These are phyloP conservation scores for Corythornis leucogaster DNA, from an alignment of 2,797 vertebrate species.

Conservation along the genomic window DNA sequence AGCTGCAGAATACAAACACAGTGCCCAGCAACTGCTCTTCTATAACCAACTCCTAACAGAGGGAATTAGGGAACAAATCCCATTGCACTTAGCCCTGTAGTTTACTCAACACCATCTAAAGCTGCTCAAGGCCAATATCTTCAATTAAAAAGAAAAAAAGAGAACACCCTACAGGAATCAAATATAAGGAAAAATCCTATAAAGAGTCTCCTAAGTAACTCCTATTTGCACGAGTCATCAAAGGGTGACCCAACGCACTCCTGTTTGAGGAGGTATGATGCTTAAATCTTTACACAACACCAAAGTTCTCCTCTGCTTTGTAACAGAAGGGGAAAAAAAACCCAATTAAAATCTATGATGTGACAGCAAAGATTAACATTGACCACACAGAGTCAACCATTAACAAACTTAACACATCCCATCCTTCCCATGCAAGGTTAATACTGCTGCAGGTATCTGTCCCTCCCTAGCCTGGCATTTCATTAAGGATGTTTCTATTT, in stretches of 20 bases:
- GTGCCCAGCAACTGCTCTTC: background rate
- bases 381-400: background rate
- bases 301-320: background rate
- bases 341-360: background rate
- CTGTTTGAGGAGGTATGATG: background rate
- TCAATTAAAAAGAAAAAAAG: background rate
- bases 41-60: background rate
- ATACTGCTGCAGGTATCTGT: background rate
- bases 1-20: background rate
- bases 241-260: background rate
- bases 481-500: background rate
- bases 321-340: background rate
- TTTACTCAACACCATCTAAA: background rate
- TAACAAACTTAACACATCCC: background rate
- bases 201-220: background rate
- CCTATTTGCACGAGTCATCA: background rate
- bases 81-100: background rate
- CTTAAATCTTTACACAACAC: background rate
- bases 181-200: background rate
- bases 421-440: background rate
- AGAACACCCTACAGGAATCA: background rate
- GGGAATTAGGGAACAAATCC: background rate
- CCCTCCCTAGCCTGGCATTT: background rate
- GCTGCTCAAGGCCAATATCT: background rate
- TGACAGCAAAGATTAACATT: background rate